phyloP scores from a whole-genome alignment of 2,113 vertebrate species.

The Salvator merianae region DNA sequence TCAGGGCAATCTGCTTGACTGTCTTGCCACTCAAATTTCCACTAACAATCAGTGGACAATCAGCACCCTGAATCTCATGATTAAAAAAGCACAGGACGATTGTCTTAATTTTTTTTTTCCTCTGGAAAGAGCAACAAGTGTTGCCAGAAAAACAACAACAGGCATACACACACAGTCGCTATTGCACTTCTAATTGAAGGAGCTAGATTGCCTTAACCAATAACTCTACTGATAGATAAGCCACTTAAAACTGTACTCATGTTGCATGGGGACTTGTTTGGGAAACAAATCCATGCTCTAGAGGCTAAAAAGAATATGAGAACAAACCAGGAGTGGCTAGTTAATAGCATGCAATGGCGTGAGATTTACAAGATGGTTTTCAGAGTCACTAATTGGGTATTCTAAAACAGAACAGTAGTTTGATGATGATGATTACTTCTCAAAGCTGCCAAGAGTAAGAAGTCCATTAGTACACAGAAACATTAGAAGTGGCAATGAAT shows the following conservation, averaged over 20 bases:
- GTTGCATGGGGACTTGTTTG: conserved; percentile 5
- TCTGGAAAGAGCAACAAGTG: conserved; percentile 33
- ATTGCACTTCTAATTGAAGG: conserved; percentile 62
- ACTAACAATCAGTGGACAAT: neutral
- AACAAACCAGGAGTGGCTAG: neutral
- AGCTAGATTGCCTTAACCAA: conserved; percentile 60
- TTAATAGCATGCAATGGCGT: neutral
- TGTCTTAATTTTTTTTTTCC: conserved; percentile 42
- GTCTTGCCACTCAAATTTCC: neutral
- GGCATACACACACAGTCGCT: conserved; percentile 46
- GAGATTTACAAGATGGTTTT: neutral
- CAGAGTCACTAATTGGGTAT: neutral
- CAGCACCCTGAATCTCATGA: neutral
- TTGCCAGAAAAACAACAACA: conserved; percentile 29
- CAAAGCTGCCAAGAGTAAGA: conserved; percentile 21
- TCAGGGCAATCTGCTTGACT: no score
- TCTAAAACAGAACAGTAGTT: neutral
- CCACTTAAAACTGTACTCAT: conserved; percentile 44
- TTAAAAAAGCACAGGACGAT: neutral
- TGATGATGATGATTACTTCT: conserved; percentile 25
- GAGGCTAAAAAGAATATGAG: conserved; percentile 4
- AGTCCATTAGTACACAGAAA: conserved; percentile 11
- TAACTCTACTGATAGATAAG: conserved; percentile 45
- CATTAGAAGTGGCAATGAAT: conserved; percentile 32
- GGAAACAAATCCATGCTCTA: conserved; percentile 28